phyloP scores from a whole-genome alignment of 2,888 invertebrate species.

The Diogma glabrata region DNA sequence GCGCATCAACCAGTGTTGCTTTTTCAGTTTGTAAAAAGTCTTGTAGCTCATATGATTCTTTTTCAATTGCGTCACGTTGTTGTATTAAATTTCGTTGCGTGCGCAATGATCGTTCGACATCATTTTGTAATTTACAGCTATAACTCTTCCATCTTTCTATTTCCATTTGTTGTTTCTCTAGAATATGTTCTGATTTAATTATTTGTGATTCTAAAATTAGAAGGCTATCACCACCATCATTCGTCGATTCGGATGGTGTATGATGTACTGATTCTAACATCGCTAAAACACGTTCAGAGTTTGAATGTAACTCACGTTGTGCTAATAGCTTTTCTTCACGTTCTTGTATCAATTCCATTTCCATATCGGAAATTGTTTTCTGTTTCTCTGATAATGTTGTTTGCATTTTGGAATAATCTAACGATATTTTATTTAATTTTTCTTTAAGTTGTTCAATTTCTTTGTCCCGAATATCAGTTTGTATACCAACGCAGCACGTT shows the following conservation, averaged over 20 bases:
- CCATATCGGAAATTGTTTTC: conserved; percentile 41
- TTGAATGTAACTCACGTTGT: conserved; percentile 59
- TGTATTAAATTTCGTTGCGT: conserved; percentile 55
- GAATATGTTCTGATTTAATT: conserved; percentile 60
- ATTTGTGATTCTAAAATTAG: conserved; percentile 64
- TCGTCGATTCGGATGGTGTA: conserved; percentile 45
- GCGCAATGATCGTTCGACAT: conserved; percentile 54
- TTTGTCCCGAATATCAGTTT: conserved; percentile 51
- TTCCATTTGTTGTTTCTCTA: conserved; percentile 63
- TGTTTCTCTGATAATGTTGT: conserved; percentile 35
- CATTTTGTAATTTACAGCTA: conserved; percentile 58
- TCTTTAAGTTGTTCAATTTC: conserved; percentile 50
- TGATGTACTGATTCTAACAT: conserved; percentile 40
- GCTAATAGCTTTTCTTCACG: conserved; percentile 61
- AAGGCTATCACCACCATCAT: conserved; percentile 57
- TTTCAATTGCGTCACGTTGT: conserved; percentile 66
- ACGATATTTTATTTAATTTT: conserved; percentile 44
- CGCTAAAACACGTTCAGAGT: conserved; percentile 58
- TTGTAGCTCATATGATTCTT: conserved; percentile 70
- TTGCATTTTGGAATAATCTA: conserved; percentile 50
- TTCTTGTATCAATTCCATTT: conserved; percentile 53
- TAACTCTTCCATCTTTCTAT: conserved; percentile 57
- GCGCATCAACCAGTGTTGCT: conserved; percentile 61
- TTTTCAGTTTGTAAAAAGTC: conserved; percentile 83
- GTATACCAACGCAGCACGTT: conserved; percentile 44